These are phyloP conservation scores for Phengaris arion DNA, from an alignment of 2,888 invertebrate genomes.

Conservation along the genomic window DNA sequence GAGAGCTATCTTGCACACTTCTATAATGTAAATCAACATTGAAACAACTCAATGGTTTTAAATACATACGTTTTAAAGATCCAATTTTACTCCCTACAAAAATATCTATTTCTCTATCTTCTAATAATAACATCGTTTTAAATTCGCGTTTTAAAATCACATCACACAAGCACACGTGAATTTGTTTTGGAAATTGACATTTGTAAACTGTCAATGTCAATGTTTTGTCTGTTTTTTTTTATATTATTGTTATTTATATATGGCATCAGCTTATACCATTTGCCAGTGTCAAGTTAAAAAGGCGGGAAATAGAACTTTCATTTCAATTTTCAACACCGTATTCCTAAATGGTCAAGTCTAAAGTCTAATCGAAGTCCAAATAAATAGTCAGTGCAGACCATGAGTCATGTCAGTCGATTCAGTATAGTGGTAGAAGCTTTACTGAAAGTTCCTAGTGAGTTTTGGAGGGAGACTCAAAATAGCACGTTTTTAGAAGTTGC, in stretches of 20 bases:
- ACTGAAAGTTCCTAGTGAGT: no score
- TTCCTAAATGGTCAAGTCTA: no score
- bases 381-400: no score
- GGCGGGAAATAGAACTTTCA: no score
- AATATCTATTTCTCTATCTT: conserved; percentile 69
- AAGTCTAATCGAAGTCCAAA: no score
- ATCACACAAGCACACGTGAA: conserved; percentile 35
- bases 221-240: not conserved
- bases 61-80: conserved; percentile 75
- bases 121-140: conserved; percentile 50
- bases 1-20: not conserved
- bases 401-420: no score
- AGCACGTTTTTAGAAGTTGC: no score
- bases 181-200: conserved; percentile 27
- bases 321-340: no score
- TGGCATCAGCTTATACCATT: no score
- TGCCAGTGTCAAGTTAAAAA: no score
- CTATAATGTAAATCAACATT: not conserved
- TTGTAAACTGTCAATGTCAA: conserved; percentile 5
- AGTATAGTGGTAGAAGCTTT: not conserved
- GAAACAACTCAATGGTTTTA: not conserved
- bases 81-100: conserved; percentile 78
- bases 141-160: not conserved
- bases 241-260: no score
- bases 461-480: no score